Evolutionary conservation across 1,140 invertebrate species (phyloP), one percentile per base, ranked within the genome.

Genomic region (Mamestra configurata): DNA sequence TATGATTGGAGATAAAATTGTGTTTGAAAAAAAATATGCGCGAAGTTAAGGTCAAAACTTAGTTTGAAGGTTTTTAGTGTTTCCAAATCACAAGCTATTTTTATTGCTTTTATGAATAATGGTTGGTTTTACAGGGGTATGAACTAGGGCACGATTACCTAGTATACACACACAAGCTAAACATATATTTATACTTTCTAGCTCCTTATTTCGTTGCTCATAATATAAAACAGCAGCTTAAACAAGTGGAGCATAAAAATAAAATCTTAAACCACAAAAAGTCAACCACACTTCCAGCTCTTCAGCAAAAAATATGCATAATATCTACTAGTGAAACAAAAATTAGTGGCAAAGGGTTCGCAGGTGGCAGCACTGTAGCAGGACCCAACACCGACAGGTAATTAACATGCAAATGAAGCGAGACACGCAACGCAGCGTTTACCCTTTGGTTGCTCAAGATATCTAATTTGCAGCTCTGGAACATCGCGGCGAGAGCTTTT

Each of bases 321-420:
- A 66, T 66, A 76, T 64, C 24, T 59, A 64, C 82, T 85, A 79
- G 85, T 81, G 53, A 83, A 72, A 81, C 78, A 84, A 76, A 81
- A 73, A 79, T 79, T 55, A 80, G 77, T 70, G 35, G 70, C 77
- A 75, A 79, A 72, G 49, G 76, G 55, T 76, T 61, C 80, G 79
- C 77, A 84, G 85, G 85, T 76, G 79, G 73, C 71, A 53, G 79
- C 71, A 22, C 76, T 73, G 80, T 79, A 78, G 27, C 27, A 31
- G 79, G 37, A 71, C 72, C 79, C 82, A 76, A 82, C 72, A 57
- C 49, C 71, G 87, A 87, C 86, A 89, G 88, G 79, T 90, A 88
- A 90, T 89, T 89, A 87, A 87, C 84, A 88, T 90, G 88, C 80
- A 86, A 90, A 90, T 89, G 83, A 88, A 78, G 79, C 79, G 81